Conservation (phyloP, 2,113 vertebrate species). For the Chlorodrepanis virens region DNA sequence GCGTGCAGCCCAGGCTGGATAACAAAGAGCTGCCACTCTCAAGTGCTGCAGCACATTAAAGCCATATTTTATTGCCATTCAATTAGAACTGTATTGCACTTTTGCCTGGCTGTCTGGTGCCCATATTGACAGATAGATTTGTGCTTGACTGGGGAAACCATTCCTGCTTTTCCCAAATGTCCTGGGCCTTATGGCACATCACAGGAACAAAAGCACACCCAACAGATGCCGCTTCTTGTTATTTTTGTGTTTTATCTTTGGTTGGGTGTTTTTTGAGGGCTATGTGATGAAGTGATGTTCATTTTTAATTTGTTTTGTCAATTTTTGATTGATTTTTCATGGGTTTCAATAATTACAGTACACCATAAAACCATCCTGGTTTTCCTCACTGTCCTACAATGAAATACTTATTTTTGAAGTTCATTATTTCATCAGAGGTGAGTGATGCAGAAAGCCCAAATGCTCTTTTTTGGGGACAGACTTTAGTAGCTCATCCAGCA, state of each 20-base stretch:
- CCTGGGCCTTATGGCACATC: not conserved
- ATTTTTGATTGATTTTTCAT: not conserved
- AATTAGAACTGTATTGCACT: not conserved
- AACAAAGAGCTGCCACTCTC: not conserved
- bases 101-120: not conserved
- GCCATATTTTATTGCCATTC: not conserved
- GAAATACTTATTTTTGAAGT: not conserved
- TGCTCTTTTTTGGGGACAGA: not conserved
- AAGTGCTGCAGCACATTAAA: not conserved
- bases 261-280: not conserved
- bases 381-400: not conserved
- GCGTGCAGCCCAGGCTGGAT: not conserved
- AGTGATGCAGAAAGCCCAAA: not conserved
- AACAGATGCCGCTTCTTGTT: not conserved
- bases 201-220: not conserved
- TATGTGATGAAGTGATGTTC: not conserved
- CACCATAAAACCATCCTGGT: not conserved
- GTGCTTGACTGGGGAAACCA: not conserved
- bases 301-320: not conserved
- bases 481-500: rapidly evolving
- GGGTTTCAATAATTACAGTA: not conserved
- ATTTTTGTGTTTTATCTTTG: not conserved
- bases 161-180: not conserved
- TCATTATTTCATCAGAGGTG: not conserved
- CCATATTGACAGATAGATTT: not conserved